Conservation (phyloP, 2,797 vertebrate genomes). For the Cynodonichthys magdalenae region DNA sequence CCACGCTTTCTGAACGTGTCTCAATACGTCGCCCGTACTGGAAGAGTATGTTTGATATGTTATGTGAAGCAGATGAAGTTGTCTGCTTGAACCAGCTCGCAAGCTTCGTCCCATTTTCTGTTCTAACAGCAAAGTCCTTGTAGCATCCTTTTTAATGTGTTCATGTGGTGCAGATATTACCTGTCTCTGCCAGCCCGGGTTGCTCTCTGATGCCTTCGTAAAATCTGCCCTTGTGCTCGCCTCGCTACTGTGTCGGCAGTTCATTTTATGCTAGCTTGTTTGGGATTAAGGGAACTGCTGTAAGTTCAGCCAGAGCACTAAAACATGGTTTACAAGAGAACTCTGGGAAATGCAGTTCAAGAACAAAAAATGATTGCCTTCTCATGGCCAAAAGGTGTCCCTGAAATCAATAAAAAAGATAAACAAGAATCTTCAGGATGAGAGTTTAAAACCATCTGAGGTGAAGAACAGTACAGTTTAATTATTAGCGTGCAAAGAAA, state of each 20-base stretch:
- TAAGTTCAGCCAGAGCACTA: slow-evolving; percentile 24
- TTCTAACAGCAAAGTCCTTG: slow-evolving; percentile 16
- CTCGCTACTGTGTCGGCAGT: slow-evolving; percentile 22
- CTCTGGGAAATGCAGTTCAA: slow-evolving; percentile 27
- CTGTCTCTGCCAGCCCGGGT: slow-evolving; percentile 15
- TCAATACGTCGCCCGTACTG: too few relatives aligned
- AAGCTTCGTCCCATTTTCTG: background rate
- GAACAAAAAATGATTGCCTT: slow-evolving; percentile 26
- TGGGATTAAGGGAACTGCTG: slow-evolving; percentile 37
- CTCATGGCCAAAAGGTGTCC: slow-evolving; percentile 13
- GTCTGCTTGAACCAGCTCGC: too few relatives aligned
- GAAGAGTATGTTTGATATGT: too few relatives aligned
- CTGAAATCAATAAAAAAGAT: slow-evolving; percentile 51
- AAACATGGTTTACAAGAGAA: slow-evolving; percentile 30
- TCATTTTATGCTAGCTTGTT: slow-evolving; percentile 35
- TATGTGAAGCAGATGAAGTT: too few relatives aligned
- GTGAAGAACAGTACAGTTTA: slow-evolving; percentile 52
- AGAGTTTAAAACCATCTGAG: slow-evolving; percentile 52
- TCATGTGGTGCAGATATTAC: background rate
- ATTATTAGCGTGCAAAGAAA: slow-evolving; percentile 51
- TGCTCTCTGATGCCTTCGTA: slow-evolving; percentile 9
- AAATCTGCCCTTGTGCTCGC: slow-evolving; percentile 33
- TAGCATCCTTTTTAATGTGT: slow-evolving; percentile 23
- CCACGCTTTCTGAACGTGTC: too few relatives aligned
- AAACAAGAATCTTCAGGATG: slow-evolving; percentile 43